Evolutionary conservation across 2,113 vertebrate species (phyloP).

Genomic region (Archilochus colubris): DNA sequence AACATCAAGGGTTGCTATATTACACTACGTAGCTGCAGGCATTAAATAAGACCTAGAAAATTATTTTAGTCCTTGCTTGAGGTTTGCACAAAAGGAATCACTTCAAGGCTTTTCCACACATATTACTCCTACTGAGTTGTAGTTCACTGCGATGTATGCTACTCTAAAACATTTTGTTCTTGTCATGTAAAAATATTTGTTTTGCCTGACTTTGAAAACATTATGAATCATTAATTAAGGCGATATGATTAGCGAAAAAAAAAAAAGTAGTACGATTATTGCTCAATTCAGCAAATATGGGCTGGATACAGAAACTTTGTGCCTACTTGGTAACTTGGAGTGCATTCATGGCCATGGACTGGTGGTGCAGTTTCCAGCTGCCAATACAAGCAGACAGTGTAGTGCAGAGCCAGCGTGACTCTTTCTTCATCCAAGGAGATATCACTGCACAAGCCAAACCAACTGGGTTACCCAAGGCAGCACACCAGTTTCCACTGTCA

Average conservation of each 20-base stretch:
- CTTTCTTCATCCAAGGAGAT: neutral
- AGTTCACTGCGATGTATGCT: neutral
- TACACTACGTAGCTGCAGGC: neutral
- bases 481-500: neutral
- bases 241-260: neutral
- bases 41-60: neutral
- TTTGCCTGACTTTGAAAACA: neutral
- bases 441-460: neutral
- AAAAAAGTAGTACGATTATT: neutral
- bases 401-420: neutral
- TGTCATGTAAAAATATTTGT: neutral
- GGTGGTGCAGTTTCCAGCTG: neutral
- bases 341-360: neutral
- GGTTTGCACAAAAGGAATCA: neutral
- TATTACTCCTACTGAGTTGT: neutral
- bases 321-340: neutral
- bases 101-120: neutral
- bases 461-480: neutral
- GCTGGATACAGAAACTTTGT: neutral
- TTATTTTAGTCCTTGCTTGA: neutral
- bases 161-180: neutral
- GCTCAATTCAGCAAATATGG: conserved; percentile 39
- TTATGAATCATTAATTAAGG: neutral
- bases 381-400: neutral
- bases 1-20: neutral